phyloP scores from a whole-genome alignment of 2,113 vertebrate species.

The Calidris pygmaea region DNA sequence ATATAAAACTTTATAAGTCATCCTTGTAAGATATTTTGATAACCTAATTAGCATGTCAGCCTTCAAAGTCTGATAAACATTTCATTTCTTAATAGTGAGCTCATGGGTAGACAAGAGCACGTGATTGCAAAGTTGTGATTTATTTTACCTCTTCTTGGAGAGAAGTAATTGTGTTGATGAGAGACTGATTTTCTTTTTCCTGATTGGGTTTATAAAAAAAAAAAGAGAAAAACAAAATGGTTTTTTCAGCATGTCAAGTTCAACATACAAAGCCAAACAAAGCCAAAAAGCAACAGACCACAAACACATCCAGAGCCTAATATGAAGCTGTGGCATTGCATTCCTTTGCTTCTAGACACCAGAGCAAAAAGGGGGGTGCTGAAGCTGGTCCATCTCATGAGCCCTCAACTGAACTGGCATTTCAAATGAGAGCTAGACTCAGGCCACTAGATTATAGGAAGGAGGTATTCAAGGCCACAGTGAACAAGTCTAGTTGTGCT shows the following conservation, averaged over 20 bases:
- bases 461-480: background rate
- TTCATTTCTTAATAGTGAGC: background rate
- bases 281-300: background rate
- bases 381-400: background rate
- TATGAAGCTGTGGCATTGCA: background rate
- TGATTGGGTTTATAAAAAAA: conserved; percentile 25
- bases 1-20: background rate
- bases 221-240: background rate
- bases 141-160: conserved; percentile 87
- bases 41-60: background rate
- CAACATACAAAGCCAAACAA: background rate
- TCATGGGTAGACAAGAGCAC: background rate
- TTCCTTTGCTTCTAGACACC: background rate
- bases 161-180: conserved; percentile 80
- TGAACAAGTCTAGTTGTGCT: background rate
- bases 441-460: background rate
- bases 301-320: background rate
- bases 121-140: background rate
- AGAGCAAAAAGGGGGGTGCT: background rate
- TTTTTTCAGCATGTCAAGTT: background rate
- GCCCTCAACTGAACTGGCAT: background rate
- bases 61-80: background rate
- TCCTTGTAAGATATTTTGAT: background rate
- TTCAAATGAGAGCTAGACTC: background rate
- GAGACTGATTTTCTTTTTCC: conserved; percentile 86